Percentiles rank a stretch among this genome's conserved stretches.
These are phyloP conservation scores for Drosophila auraria DNA, from an alignment of 1,140 invertebrate species.

Conservation along the genomic window DNA sequence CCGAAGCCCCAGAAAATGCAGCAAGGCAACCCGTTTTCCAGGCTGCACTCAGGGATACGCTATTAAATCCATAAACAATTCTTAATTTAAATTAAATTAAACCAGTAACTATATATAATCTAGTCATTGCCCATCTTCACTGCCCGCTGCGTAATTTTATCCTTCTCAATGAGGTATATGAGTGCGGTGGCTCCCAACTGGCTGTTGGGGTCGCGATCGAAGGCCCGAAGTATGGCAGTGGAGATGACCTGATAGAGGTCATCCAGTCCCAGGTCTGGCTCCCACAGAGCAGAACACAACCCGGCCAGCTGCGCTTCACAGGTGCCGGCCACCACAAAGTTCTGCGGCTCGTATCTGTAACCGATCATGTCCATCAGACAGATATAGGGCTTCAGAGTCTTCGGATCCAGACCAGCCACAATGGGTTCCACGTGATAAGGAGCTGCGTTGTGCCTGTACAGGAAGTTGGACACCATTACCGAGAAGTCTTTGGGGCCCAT, in stretches of 20 bases:
- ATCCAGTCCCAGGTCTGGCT: neutral
- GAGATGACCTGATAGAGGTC: neutral
- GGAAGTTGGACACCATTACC: neutral
- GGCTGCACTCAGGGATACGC: conserved; percentile 6
- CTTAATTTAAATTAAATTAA: too few species aligned
- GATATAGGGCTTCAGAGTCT: neutral
- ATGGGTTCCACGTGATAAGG: neutral
- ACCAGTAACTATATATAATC: too few species aligned
- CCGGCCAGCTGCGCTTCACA: neutral
- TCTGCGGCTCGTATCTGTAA: neutral
- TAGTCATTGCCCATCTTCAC: too few species aligned
- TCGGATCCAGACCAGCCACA: neutral
- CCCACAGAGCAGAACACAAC: neutral
- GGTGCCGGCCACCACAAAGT: neutral
- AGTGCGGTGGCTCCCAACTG: neutral
- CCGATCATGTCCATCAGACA: neutral
- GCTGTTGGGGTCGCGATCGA: neutral
- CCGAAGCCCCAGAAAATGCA: conserved; percentile 28
- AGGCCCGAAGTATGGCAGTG: neutral
- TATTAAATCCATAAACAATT: too few species aligned
- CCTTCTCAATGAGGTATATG: neutral
- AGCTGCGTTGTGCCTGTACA: neutral
- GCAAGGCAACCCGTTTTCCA: conserved; percentile 37
- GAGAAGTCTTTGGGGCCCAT: neutral
- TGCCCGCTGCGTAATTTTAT: neutral